Evolutionary conservation across 2,797 vertebrate species (phyloP).

Genomic region (Hybognathus amarus): DNA sequence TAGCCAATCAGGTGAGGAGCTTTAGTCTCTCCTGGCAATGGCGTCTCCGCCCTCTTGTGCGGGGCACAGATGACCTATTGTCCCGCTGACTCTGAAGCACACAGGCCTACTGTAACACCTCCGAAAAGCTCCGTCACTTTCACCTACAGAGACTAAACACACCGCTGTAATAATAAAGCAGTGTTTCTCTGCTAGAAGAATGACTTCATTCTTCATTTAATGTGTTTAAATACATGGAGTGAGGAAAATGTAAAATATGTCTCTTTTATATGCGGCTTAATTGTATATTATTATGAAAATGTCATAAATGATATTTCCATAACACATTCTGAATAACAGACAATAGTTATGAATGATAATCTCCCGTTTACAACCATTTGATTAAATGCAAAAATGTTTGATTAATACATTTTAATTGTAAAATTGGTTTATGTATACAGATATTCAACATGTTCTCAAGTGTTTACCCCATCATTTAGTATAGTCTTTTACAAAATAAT

Average conservation of each 20-base stretch:
- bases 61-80: conserved; percentile 76
- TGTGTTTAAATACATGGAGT: background rate
- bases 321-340: background rate
- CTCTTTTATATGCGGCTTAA: background rate
- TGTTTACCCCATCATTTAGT: background rate
- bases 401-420: background rate
- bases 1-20: conserved; percentile 67
- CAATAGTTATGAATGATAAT: background rate
- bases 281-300: conserved; percentile 25
- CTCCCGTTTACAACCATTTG: background rate
- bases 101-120: conserved; percentile 45
- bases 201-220: background rate
- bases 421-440: background rate
- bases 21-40: conserved; percentile 61
- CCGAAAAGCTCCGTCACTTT: conserved; percentile 3
- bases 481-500: background rate
- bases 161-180: conserved; percentile 7
- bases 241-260: conserved; percentile 23
- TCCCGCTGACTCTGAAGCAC: conserved; percentile 65
- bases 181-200: conserved; percentile 2
- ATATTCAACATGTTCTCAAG: background rate
- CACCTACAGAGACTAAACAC: conserved; percentile 33
- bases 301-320: background rate
- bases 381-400: conserved; percentile 1
- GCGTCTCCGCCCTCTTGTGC: conserved; percentile 65